Conservation (phyloP, 2,797 vertebrate genomes). For the Nasua narica region DNA sequence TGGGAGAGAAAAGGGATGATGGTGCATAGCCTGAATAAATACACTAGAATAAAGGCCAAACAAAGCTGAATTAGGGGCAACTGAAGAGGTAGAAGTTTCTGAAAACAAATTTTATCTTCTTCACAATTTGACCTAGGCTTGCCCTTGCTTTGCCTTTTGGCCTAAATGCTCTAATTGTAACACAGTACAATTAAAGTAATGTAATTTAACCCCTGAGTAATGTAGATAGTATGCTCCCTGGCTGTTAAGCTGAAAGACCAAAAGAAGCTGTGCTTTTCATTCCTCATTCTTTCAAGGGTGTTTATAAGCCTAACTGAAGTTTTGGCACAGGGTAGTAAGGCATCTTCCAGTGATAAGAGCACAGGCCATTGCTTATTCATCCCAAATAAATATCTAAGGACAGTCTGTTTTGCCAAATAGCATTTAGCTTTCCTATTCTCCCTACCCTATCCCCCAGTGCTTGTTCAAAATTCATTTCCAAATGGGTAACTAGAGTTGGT, state of each 20-base stretch:
- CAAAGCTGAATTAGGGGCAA: background rate
- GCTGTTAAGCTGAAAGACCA: background rate
- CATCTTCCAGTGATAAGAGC: slow-evolving; percentile 11
- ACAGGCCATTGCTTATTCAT: slow-evolving; percentile 21
- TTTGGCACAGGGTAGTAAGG: slow-evolving; percentile 45
- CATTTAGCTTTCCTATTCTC: background rate
- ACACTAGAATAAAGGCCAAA: background rate
- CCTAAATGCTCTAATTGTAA: background rate
- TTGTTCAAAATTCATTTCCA: background rate
- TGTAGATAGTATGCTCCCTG: background rate
- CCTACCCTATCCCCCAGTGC: background rate
- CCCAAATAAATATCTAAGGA: background rate
- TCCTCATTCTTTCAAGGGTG: slow-evolving; percentile 7
- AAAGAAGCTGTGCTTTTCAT: background rate
- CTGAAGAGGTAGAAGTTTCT: background rate
- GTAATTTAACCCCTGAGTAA: background rate
- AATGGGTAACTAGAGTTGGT: background rate
- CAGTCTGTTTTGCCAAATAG: background rate
- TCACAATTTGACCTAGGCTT: background rate
- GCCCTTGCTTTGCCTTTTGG: background rate
- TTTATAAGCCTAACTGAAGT: slow-evolving; percentile 58
- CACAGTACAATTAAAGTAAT: background rate
- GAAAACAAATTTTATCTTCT: background rate
- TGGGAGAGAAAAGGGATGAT: background rate
- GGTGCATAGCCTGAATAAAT: background rate